A percentile compares a stretch with the other conserved stretches of the same genome.
These are phyloP conservation scores for Philereme vetulata DNA, from an alignment of 2,888 invertebrate species.

Conservation along the genomic window DNA sequence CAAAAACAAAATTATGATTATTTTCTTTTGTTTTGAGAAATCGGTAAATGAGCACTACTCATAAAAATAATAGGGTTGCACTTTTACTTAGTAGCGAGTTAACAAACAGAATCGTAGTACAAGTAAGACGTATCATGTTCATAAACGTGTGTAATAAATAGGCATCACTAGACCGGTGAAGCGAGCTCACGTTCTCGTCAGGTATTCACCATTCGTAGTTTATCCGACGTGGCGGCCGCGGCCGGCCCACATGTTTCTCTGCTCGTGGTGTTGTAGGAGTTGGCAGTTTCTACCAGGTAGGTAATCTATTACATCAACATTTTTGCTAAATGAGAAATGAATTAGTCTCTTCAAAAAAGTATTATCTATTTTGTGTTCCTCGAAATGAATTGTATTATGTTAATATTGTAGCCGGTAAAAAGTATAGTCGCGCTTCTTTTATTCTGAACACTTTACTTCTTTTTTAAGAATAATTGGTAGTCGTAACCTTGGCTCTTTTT, in stretches of 20 bases:
- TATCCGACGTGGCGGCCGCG: conserved; percentile 19
- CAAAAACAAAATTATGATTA: too few relatives aligned
- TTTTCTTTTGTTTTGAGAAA: neutral
- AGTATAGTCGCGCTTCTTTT: neutral
- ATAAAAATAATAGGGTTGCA: too few relatives aligned
- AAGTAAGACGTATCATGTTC: neutral
- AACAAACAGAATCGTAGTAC: neutral
- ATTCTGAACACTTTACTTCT: neutral
- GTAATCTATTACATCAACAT: conserved; percentile 33
- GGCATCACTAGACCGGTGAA: conserved; percentile 29
- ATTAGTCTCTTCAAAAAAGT: too few relatives aligned
- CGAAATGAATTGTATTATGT: too few relatives aligned
- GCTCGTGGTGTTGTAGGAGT: conserved; percentile 49
- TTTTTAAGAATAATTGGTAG: conserved; percentile 13
- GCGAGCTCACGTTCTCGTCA: conserved; percentile 15
- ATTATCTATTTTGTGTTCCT: too few relatives aligned
- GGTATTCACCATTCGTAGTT: conserved; percentile 31
- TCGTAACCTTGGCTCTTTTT: conserved; percentile 27
- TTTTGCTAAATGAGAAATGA: too few relatives aligned
- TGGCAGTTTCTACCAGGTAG: conserved; percentile 52
- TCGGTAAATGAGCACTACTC: neutral
- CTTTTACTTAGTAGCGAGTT: neutral
- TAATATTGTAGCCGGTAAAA: too few relatives aligned
- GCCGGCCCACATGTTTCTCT: conserved; percentile 50
- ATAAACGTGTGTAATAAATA: conserved; percentile 5